Base-by-base conservation (phyloP, 1,140 invertebrate genomes). In the Tyrophagus putrescentiae region DNA sequence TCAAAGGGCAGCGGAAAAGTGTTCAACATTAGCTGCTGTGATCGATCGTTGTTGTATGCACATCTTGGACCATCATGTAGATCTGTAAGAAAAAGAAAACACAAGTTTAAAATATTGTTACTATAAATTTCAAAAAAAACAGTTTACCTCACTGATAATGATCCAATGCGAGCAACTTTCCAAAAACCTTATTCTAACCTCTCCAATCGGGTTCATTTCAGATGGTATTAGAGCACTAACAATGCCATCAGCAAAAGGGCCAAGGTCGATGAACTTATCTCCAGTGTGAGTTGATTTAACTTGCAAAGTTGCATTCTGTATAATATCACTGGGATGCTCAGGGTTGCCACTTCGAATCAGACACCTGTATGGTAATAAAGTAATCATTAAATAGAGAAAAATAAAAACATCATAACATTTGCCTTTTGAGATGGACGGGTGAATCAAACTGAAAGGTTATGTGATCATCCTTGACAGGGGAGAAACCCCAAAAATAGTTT, bases 401-500 rank as follows among this genome's bases (percentile, higher is more conserved):
- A 50, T 53, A 25, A 16, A 39, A 18, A 56, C 34, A 21, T 18
- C 18, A 56, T 13, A 36, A 41, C 13, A 67, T 69, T 76, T 76
- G 89, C 85, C 78, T 84, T 71, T 83, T 82, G 65, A 95, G 72
- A 66, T 74, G 67, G 66, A 83, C 79, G 29, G 91, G 85, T 62
- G 79, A 78, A 53, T 76, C 75, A 70, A 93, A 93, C 70, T 82
- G 81, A 70, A 96, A 87, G 58, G 81, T 79, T 11, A 95, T 74
- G 42, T 81, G 75, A 70, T 95, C 87, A 1, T 85, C 87, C 29
- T 81, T 78, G 65, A 85, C 82, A 0, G 92, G 91, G 21, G 85
- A 76, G 13, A 89, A 72, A 16, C 87, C 89, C 93, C 93, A 96
- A 71, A 94, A 96, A 67, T 87, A 94, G 0, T 82, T 83, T 67